phyloP scores from a whole-genome alignment of 92 coral and sea anemone species.

The Bergia sp. region DNA sequence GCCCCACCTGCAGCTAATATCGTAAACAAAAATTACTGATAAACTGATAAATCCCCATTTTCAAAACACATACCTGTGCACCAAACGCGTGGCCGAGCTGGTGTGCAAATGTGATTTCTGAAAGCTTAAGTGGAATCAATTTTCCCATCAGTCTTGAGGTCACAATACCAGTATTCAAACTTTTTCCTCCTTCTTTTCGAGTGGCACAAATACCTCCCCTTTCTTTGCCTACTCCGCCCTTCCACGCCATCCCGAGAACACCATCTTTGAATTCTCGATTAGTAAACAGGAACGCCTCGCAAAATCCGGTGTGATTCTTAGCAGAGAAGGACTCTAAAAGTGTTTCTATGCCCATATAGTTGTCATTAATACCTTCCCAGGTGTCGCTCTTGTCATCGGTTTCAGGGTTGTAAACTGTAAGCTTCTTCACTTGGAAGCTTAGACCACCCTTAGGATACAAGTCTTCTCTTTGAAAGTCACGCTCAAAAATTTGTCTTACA shows the following conservation, averaged over 20 bases:
- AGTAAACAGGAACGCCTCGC: slow-evolving; percentile 89
- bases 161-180: slow-evolving; percentile 86
- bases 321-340: slow-evolving; percentile 71
- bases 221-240: slow-evolving; percentile 52
- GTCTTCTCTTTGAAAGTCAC: slow-evolving; percentile 52
- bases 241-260: slow-evolving; percentile 92
- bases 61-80: slow-evolving; percentile 61
- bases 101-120: slow-evolving; percentile 92
- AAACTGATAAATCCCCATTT: no score
- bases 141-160: slow-evolving; percentile 77
- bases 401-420: slow-evolving; percentile 61
- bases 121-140: slow-evolving; percentile 81
- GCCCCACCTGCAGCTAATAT: no score
- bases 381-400: slow-evolving; percentile 26
- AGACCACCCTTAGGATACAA: slow-evolving; percentile 63
- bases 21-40: no score
- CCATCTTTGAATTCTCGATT: slow-evolving; percentile 90
- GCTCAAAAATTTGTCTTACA: slow-evolving; percentile 65
- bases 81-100: slow-evolving; percentile 94
- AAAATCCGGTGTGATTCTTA: slow-evolving; percentile 57
- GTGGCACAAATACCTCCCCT: slow-evolving; percentile 85
- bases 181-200: slow-evolving; percentile 52
- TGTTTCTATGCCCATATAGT: slow-evolving; percentile 78
- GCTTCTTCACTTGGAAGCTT: slow-evolving; percentile 71
- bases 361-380: slow-evolving; percentile 54